Conservation (phyloP, 2,113 vertebrate genomes). For the Pollachius pollachius region DNA sequence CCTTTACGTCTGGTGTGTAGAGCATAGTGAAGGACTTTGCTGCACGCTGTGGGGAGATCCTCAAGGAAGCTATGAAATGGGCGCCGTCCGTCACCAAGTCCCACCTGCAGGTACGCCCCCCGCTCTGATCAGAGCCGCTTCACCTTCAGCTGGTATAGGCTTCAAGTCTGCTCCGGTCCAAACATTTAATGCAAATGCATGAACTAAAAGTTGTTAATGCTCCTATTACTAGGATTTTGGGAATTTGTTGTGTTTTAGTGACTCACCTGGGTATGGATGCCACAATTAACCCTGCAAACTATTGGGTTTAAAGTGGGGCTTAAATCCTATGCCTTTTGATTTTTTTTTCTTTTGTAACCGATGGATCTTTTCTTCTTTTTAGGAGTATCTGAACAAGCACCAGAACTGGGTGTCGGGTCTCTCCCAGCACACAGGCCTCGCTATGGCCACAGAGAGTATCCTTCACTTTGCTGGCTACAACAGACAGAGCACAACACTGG, state of each 20-base stretch:
- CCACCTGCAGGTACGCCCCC: constrained; percentile 85
- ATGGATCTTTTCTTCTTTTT: constrained; percentile 11
- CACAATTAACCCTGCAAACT: neutral
- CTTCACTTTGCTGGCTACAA: constrained; percentile 96
- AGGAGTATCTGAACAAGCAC: constrained; percentile 98
- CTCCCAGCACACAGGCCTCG: constrained; percentile 97
- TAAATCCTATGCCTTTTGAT: neutral
- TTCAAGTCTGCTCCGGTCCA: too few species aligned
- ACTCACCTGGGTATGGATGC: neutral
- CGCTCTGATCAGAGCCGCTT: too few species aligned
- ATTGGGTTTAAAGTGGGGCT: neutral
- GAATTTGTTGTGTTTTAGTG: too few species aligned
- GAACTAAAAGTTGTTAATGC: too few species aligned
- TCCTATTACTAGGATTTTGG: too few species aligned
- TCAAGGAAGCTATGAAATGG: constrained; percentile 99
- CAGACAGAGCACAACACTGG: constrained; percentile 90
- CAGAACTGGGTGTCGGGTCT: constrained; percentile 98
- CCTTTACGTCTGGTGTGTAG: constrained; percentile 56
- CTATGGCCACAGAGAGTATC: constrained; percentile 97
- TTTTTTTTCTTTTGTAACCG: neutral
- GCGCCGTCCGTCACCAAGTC: constrained; percentile 97
- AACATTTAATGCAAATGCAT: too few species aligned
- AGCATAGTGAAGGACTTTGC: constrained; percentile 98
- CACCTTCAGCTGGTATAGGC: too few species aligned
- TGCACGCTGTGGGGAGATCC: constrained; percentile 95